These are phyloP conservation scores for Botrylloides violaceus DNA, from an alignment of 23 tunicate species.

Conservation along the genomic window DNA sequence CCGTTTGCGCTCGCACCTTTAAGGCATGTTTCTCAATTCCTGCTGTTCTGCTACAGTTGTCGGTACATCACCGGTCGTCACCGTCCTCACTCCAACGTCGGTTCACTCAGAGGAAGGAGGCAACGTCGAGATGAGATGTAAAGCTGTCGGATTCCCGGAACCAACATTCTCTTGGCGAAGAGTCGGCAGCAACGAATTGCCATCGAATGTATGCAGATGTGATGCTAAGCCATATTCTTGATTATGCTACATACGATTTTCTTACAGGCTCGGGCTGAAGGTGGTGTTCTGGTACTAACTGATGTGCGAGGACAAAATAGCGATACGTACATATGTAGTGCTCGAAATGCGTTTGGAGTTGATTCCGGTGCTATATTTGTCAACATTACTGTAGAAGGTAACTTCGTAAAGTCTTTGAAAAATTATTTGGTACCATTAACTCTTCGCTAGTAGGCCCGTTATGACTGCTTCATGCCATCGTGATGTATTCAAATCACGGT, in stretches of 20 bases:
- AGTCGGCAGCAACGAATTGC: slow-evolving; percentile 14
- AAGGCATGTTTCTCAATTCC: too few relatives aligned
- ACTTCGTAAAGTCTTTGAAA: too few relatives aligned
- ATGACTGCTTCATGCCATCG: too few relatives aligned
- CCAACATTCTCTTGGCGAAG: slow-evolving; percentile 61
- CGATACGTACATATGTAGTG: slow-evolving; percentile 59
- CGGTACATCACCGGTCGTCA: slow-evolving; percentile 37
- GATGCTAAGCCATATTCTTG: background rate
- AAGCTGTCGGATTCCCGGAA: slow-evolving; percentile 36
- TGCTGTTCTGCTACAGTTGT: slow-evolving; percentile 29
- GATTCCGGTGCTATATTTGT: slow-evolving; percentile 35
- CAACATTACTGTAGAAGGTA: slow-evolving; percentile 33
- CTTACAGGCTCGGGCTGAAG: slow-evolving; percentile 29
- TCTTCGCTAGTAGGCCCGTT: too few relatives aligned
- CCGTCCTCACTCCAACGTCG: slow-evolving; percentile 28
- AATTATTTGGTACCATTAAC: too few relatives aligned
- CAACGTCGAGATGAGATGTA: slow-evolving; percentile 23
- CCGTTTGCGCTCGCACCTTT: too few relatives aligned
- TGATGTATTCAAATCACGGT: too few relatives aligned
- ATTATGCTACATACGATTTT: background rate
- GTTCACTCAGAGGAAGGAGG: slow-evolving; percentile 40
- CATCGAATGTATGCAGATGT: slow-evolving; percentile 28
- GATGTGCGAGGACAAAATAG: slow-evolving; percentile 34
- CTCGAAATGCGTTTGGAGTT: slow-evolving; percentile 42
- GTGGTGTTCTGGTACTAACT: slow-evolving; percentile 27